Base-by-base conservation (phyloP, 2,888 invertebrate genomes). In the Orthosia cruda region DNA sequence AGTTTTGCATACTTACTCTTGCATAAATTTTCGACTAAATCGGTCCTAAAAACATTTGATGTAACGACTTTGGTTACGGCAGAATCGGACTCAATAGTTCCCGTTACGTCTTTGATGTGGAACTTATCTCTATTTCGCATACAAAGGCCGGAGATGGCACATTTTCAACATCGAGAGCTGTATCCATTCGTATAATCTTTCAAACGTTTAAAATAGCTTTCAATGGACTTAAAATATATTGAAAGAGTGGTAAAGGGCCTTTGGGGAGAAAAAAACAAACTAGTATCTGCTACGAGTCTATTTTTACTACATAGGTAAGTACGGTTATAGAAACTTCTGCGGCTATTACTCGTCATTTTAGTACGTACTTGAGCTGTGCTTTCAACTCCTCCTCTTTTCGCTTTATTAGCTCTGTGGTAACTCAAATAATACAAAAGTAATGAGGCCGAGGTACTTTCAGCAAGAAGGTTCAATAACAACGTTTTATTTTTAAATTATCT, bases 401-500 rank as follows among this genome's bases (percentile, higher is more conserved):
- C 12, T 76, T 80, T 76, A 76, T 76, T 73, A 76, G 75, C 75
- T 72, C 49, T 20, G 61, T 40, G 49, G 74, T 73, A 80, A 82
- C 68, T 82, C 68, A 82, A 77, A 81, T 81, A 74, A 80, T 80
- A 76, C 50, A 59, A 78, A 78, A 82, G 77, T 78, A 82, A 77
- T 68, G 57, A 77, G 47, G 52, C 68, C 50, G 77, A 52, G 58
- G 63, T 57, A 62, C 49, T 26, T 81, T 74, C 52, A 59, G 47
- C 55, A 61, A 77, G 59, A 47, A 69, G 59, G 63, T 72, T 80
- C 47, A 54, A 52, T 69, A 65, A 61, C 15, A 61, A 49, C 52
- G 47, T 65, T 66, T 49, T 47, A 49, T 68, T 71, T 83, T 45
- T 20, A 47, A 71, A 71, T 67, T 59, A 52, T 58, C 49, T 72